Percentiles rank a stretch among this genome's conserved stretches.
phyloP scores from a whole-genome alignment of 2,888 invertebrate genomes.

The Artemia sp. region DNA sequence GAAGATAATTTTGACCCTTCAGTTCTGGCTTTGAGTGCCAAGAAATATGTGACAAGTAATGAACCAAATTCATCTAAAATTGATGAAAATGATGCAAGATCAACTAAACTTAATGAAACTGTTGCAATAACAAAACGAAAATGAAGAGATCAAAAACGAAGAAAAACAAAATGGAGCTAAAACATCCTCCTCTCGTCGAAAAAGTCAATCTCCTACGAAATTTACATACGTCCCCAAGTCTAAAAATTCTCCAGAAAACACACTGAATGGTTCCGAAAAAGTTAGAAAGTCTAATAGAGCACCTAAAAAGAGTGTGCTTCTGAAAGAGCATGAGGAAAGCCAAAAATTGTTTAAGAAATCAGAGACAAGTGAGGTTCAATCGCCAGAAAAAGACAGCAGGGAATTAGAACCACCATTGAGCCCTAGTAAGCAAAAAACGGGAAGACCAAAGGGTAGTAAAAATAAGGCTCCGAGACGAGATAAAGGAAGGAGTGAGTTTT shows the following conservation, averaged over 20 bases:
- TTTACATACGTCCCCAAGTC: not conserved
- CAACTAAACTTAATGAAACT: too few species aligned
- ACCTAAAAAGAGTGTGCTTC: not conserved
- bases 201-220: slow-evolving; percentile 5
- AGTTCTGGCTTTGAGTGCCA: too few species aligned
- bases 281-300: not conserved
- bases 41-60: too few species aligned
- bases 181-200: not conserved
- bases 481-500: not conserved
- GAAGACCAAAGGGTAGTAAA: slow-evolving; percentile 11
- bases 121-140: too few species aligned
- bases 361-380: not conserved
- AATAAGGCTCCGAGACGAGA: not conserved
- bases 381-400: not conserved
- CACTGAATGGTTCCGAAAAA: not conserved
- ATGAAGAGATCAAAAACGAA: too few species aligned
- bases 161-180: too few species aligned
- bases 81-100: too few species aligned
- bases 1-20: too few species aligned
- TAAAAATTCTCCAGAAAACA: slow-evolving; percentile 3
- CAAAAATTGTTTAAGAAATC: not conserved
- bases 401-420: not conserved
- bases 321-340: not conserved
- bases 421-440: not conserved
- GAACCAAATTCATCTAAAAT: too few species aligned